Evolutionary conservation across 2,113 vertebrate species (phyloP).

Genomic region (Phyllostomus discolor): DNA sequence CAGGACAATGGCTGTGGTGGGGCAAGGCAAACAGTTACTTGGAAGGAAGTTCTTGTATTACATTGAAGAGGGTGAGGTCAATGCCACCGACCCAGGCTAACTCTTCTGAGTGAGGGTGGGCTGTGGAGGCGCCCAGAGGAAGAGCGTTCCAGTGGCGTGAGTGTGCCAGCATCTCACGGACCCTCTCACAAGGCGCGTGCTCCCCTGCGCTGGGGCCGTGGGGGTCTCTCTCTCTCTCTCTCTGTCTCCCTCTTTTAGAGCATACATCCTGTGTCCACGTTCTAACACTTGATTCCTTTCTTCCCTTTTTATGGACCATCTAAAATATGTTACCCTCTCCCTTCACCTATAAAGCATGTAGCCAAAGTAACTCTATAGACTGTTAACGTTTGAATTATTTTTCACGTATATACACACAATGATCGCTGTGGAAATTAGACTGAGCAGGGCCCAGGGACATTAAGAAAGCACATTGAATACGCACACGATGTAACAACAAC

Average conservation of each 20-base stretch:
- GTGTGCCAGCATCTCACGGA: background rate
- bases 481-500: background rate
- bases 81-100: background rate
- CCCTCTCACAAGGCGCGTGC: background rate
- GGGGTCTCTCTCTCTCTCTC: background rate
- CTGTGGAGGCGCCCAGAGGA: background rate
- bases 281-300: background rate
- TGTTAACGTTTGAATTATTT: constrained; percentile 1
- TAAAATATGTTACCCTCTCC: background rate
- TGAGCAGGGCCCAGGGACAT: background rate
- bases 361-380: background rate
- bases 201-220: background rate
- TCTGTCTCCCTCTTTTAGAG: background rate
- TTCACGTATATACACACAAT: background rate
- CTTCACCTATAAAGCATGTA: background rate
- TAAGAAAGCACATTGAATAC: background rate
- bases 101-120: background rate
- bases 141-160: background rate
- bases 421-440: background rate
- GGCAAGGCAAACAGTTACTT: background rate
- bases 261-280: background rate
- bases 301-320: background rate
- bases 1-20: background rate
- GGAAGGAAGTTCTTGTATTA: background rate
- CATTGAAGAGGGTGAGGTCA: background rate